Evolutionary conservation across 2,888 invertebrate species (phyloP).

Genomic region (Tenthredo amoena): DNA sequence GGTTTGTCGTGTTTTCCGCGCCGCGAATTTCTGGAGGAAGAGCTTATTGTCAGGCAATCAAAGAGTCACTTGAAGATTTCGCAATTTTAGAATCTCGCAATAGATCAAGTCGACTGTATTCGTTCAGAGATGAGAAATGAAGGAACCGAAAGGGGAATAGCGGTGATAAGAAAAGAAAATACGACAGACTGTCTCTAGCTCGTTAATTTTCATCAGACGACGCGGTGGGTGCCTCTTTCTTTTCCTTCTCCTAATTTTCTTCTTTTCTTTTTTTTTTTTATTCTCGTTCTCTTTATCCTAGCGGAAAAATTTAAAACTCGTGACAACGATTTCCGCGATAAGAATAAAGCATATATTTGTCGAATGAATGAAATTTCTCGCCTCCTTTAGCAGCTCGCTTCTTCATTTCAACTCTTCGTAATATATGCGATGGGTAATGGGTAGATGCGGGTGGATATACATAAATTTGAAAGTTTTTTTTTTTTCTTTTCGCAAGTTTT

Average conservation of each 20-base stretch:
- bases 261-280: background rate
- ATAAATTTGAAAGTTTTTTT: conserved; percentile 1
- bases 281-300: background rate
- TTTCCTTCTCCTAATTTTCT: background rate
- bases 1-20: background rate
- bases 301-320: background rate
- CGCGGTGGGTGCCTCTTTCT: background rate
- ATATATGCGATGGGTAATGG: background rate
- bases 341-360: background rate
- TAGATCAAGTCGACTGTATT: background rate
- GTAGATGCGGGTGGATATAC: background rate
- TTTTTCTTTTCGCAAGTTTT: background rate
- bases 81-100: background rate
- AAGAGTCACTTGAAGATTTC: conserved; percentile 4
- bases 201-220: conserved; percentile 26
- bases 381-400: background rate
- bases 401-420: background rate
- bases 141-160: background rate
- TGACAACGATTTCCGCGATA: background rate
- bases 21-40: background rate
- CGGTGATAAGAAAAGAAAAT: background rate
- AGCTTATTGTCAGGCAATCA: conserved; percentile 21
- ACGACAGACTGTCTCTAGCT: background rate
- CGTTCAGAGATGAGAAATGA: background rate
- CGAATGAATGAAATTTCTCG: background rate